Evolutionary conservation across 2,797 vertebrate genomes (phyloP), one percentile per base, ranked within the genome.

Genomic region (Sebastiscus tertius): DNA sequence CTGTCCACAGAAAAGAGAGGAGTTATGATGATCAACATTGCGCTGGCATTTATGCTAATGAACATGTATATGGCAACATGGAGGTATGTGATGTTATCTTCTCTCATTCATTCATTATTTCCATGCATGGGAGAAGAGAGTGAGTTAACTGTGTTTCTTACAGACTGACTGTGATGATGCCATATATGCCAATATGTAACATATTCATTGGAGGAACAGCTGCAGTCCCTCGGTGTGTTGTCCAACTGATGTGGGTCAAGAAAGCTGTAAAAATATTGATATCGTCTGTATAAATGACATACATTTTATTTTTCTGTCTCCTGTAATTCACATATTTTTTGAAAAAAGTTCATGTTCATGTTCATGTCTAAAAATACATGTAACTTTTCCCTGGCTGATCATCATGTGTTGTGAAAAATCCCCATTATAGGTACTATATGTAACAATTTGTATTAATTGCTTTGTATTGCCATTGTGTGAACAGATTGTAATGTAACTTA

Each of bases 171-270:
- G n/a, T 5, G 82, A 90, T 39, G 89, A 93, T 2, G 72, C 70
- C 9, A 26, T 92, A 42, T 95, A 95, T 5, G 89, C 72, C 46
- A 95, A 95, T 33, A 0, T 87, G 31, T 94, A 72, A 91, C 22
- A 4, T 12, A 22, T 22, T 39, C 31, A 65, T 4, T 20, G 46
- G 49, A 68, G 42, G 18, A 72, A 16, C 24, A 54, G 49, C 66
- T 55, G 29, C 54, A 16, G 27, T n/a, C 13, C 16, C 20, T 27
- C 5, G 39, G 5, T 9, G 1, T 55, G 9, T 20, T 22, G 14
- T 56, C 10, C 29, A 33, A 12, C 31, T 29, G 22, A 55, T 78
- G 22, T 66, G 34, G 20, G 3, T 69, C 8, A 72, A 54, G 24
- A 75, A 58, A 70, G 5, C 26, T 55, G 6, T 8, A 22, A 22